Percentiles rank a stretch among this genome's conserved stretches.
These are phyloP conservation scores for Mimas tiliae DNA, from an alignment of 2,888 invertebrate species.

Conservation along the genomic window DNA sequence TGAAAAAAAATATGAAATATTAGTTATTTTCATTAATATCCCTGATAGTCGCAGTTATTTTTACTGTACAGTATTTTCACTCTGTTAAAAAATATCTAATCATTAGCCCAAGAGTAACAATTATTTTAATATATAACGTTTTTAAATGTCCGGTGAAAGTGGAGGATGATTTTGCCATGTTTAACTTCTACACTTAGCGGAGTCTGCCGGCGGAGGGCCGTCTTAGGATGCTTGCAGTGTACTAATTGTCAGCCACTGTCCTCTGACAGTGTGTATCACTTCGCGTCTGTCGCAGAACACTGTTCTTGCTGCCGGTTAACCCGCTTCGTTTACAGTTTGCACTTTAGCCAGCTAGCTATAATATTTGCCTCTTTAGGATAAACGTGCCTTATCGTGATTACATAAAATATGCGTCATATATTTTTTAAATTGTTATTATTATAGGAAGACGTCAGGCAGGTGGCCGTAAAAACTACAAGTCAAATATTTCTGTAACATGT, in stretches of 20 bases:
- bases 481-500: no score
- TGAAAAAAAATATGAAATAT: no score
- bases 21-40: no score
- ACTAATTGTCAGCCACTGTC: slow-evolving; percentile 66
- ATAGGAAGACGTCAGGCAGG: no score
- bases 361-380: no score
- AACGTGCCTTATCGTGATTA: no score
- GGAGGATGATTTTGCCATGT: slow-evolving; percentile 46
- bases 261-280: slow-evolving; percentile 30
- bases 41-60: no score
- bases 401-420: no score
- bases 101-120: background rate
- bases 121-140: background rate
- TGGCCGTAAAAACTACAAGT: no score
- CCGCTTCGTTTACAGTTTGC: background rate
- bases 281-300: background rate
- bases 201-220: slow-evolving; percentile 52
- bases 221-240: slow-evolving; percentile 62
- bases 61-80: no score
- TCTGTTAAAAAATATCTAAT: no score
- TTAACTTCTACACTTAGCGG: slow-evolving; percentile 53
- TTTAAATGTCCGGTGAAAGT: slow-evolving; percentile 32
- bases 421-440: no score
- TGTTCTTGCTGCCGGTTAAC: slow-evolving; percentile 25
- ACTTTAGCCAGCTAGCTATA: background rate